Conservation (phyloP, 2,113 vertebrate species). For the Hiodon tergisus region DNA sequence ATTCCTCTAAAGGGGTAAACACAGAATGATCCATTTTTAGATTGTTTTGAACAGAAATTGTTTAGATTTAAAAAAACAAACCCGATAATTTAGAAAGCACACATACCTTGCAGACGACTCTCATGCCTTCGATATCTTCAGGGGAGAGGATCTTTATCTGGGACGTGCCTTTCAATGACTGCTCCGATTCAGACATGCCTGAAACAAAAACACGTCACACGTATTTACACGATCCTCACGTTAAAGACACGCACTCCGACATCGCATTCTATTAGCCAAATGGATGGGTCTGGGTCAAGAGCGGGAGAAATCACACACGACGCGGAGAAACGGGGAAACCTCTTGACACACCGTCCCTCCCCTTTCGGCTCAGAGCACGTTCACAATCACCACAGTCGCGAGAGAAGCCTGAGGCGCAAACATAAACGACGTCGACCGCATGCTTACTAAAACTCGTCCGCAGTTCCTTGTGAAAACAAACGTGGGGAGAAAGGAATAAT, state of each 20-base stretch:
- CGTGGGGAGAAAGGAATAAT: too few species aligned
- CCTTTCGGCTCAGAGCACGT: too few species aligned
- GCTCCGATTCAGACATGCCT: conserved; percentile 98
- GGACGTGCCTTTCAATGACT: conserved; percentile 93
- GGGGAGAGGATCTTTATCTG: conserved; percentile 91
- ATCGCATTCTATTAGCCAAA: too few species aligned
- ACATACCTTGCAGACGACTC: conserved; percentile 83
- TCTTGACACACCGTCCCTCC: too few species aligned
- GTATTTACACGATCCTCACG: not conserved
- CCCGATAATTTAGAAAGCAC: not conserved
- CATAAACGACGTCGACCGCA: not conserved
- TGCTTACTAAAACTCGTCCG: not conserved
- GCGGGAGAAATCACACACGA: too few species aligned
- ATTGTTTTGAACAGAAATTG: too few species aligned
- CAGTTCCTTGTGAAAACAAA: too few species aligned
- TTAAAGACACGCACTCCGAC: not conserved
- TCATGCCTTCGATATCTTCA: conserved; percentile 94
- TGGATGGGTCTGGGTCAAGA: too few species aligned
- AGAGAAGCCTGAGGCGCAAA: not conserved
- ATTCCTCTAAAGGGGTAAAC: too few species aligned
- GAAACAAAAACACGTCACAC: conserved; percentile 5
- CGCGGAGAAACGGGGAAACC: too few species aligned
- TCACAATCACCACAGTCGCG: too few species aligned
- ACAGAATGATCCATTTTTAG: too few species aligned
- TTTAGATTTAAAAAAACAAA: not conserved